phyloP scores from a whole-genome alignment of 2,113 vertebrate species.

The Ondatra zibethicus region DNA sequence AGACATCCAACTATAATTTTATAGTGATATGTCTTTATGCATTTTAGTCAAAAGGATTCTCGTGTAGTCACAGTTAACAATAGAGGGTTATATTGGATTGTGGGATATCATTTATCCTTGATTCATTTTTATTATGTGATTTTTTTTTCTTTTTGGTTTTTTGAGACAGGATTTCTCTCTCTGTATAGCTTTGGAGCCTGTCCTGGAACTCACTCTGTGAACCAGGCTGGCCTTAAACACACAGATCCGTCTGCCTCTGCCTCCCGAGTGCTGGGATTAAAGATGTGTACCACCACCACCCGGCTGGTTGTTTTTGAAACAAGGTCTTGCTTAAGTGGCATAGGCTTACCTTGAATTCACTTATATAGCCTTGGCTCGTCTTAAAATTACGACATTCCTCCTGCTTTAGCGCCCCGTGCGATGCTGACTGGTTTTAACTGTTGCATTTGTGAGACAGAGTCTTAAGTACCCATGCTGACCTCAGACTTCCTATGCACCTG shows the following conservation, averaged over 20 bases:
- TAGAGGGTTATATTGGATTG: not conserved
- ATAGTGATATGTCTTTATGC: not conserved
- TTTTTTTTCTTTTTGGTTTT: no score
- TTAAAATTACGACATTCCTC: not conserved
- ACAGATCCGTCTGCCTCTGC: no score
- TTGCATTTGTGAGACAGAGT: not conserved
- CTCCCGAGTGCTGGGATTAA: no score
- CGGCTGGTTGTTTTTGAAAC: not conserved
- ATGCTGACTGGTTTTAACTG: not conserved
- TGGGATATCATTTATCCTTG: not conserved
- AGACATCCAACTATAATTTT: rapidly evolving
- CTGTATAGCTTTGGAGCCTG: no score
- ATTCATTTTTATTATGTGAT: not conserved
- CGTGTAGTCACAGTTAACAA: not conserved
- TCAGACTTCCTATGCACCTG: not conserved
- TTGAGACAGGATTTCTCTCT: no score
- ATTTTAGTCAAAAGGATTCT: not conserved
- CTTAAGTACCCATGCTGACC: not conserved
- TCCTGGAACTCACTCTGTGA: no score
- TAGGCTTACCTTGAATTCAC: not conserved
- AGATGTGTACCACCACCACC: no score
- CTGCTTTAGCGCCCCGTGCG: not conserved
- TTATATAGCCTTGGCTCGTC: not conserved
- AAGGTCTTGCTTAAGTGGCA: not conserved
- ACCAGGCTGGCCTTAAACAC: no score